These are phyloP conservation scores for Cebus imitator DNA, from an alignment of 2,113 vertebrate genomes.

Conservation along the genomic window DNA sequence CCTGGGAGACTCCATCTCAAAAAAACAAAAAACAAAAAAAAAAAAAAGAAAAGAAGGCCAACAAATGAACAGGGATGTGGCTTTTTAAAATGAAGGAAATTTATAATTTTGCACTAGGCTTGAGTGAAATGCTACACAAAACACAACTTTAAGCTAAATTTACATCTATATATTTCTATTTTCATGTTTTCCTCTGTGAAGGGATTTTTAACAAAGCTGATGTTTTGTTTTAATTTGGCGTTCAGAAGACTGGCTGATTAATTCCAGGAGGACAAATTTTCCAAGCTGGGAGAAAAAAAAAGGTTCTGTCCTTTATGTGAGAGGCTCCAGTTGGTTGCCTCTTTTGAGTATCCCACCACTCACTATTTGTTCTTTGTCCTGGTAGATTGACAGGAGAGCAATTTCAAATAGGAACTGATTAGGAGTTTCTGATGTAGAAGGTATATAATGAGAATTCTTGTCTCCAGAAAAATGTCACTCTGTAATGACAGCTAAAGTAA, in stretches of 20 bases:
- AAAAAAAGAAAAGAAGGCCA: not conserved
- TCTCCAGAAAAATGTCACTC: not conserved
- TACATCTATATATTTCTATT: not conserved
- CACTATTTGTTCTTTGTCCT: not conserved
- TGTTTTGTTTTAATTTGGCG: not conserved
- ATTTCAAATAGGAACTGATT: not conserved
- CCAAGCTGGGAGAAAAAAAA: not conserved
- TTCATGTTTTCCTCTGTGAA: not conserved
- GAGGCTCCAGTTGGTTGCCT: not conserved
- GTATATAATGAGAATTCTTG: not conserved
- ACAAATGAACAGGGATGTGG: not conserved
- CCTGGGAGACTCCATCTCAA: no score
- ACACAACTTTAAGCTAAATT: not conserved
- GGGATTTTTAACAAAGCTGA: not conserved
- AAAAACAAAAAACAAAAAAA: no score
- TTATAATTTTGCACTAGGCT: not conserved
- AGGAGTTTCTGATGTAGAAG: not conserved
- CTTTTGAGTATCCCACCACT: not conserved
- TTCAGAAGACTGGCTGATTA: not conserved
- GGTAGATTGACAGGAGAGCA: not conserved
- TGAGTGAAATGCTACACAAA: not conserved
- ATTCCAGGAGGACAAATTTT: not conserved
- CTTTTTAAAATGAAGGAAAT: not conserved
- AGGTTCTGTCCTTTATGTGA: not conserved
- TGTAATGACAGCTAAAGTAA: not conserved